A percentile compares a stretch with the other conserved stretches of the same genome.
Conservation (phyloP, 2,113 vertebrate species). For the Thomomys bottae region DNA sequence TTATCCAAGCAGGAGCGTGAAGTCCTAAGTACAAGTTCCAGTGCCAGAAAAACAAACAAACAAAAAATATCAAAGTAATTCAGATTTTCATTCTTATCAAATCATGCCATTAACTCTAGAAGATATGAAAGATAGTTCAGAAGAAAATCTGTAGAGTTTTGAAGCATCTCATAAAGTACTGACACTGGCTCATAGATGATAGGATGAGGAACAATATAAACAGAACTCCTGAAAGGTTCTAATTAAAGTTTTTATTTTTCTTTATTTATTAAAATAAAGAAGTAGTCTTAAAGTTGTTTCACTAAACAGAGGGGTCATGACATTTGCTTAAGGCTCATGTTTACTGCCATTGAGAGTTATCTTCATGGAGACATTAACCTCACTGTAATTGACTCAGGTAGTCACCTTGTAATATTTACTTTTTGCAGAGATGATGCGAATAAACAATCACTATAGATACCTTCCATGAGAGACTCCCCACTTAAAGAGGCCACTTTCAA, state of each 20-base stretch:
- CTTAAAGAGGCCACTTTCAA: not conserved
- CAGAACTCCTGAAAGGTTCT: not conserved
- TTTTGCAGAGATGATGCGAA: not conserved
- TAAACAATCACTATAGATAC: not conserved
- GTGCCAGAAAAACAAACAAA: no score
- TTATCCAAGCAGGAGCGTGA: no score
- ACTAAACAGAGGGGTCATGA: not conserved
- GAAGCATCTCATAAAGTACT: not conserved
- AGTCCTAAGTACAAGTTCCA: no score
- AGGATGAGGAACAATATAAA: not conserved
- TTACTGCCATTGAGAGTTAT: constrained; percentile 10
- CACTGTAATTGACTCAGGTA: not conserved
- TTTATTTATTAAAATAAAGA: not conserved
- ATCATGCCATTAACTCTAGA: not conserved
- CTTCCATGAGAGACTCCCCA: not conserved
- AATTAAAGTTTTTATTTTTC: constrained; percentile 18
- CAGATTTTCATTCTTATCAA: not conserved
- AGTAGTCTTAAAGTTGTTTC: constrained; percentile 38
- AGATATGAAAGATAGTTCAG: not conserved
- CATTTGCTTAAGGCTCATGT: not conserved
- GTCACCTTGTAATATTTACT: constrained; percentile 8
- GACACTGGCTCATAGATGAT: not conserved
- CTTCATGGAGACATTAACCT: constrained; percentile 14
- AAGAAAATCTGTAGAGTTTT: not conserved
- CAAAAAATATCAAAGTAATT: not conserved